Evolutionary conservation across 2,797 vertebrate species (phyloP), one percentile per base, ranked within the genome.

Genomic region (Sphaeramia orbicularis): DNA sequence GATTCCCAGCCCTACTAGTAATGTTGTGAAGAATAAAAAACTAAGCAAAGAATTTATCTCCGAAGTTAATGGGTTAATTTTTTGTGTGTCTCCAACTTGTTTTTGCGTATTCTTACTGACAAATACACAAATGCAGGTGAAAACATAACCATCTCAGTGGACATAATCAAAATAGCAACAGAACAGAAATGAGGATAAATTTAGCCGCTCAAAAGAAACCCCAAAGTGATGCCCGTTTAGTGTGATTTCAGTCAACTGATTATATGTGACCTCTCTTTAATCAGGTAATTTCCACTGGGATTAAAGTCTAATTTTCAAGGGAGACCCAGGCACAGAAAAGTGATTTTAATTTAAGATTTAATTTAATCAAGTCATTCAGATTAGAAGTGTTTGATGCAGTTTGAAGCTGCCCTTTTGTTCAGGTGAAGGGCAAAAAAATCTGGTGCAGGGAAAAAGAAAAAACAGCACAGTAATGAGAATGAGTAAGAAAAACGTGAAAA

Each of bases 201-300:
- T 14, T 0, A 27, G 14, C 38, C 53, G 16, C 45, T 3, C 12
- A 16, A 11, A 49, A 42, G 1, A 19, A 10, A 6, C 42, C 10
- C n/a, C n/a, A 15, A 14, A 10, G 10, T 38, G 18, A 53, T 18
- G 50, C 50, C 2, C 10, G 14, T 43, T 30, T 30, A 7, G 38
- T 15, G 13, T 6, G 44, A 44, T 61, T 77, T 66, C 38, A 65
- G 60, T 63, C 36, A 57, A 10, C 15, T 18, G 16, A 64, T 66
- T 45, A 37, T 51, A 19, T 58, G 6, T 53, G 59, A 63, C 62
- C 63, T 78, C 24, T 43, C 18, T 66, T 69, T 44, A 58, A 66
- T 77, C 56, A 66, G 62, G 50, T 56, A 40, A 78, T 79, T 77
- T 57, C 41, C 13, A 57, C 35, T 37, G 50, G 78, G 50, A 51